These are phyloP conservation scores for Aporophyla nigra DNA, from an alignment of 2,888 invertebrate genomes.

Conservation along the genomic window DNA sequence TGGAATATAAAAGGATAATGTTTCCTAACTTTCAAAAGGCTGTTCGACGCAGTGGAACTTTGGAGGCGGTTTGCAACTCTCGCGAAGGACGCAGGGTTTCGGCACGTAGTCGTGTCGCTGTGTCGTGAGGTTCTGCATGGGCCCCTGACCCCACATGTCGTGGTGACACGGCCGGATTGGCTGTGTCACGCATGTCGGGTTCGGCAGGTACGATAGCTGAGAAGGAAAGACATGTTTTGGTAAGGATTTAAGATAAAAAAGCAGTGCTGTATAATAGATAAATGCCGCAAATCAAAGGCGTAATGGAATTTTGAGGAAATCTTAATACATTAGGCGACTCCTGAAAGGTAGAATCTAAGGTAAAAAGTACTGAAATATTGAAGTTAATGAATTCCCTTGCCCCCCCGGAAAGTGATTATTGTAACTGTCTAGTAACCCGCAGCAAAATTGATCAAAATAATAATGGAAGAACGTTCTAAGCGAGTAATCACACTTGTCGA, in stretches of 20 bases:
- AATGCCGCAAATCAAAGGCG: background rate
- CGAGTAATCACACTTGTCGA: background rate
- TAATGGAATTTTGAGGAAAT: background rate
- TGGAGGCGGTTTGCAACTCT: conserved; percentile 82
- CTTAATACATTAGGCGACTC: background rate
- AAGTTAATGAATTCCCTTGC: background rate
- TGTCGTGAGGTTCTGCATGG: conserved; percentile 94
- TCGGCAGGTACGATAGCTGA: conserved; percentile 91
- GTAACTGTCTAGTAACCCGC: background rate
- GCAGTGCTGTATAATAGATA: no score
- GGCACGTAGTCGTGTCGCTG: conserved; percentile 94
- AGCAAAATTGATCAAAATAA: background rate
- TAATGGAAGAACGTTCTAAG: no score
- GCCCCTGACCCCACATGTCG: conserved; percentile 92
- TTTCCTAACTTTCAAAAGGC: conserved; percentile 85
- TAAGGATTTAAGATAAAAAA: background rate
- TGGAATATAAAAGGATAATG: background rate
- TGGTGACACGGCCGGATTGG: conserved; percentile 92
- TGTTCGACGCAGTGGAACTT: conserved; percentile 82
- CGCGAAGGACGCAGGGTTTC: conserved; percentile 90
- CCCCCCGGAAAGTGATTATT: background rate
- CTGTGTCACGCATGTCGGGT: conserved; percentile 90
- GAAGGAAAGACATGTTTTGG: conserved; percentile 22
- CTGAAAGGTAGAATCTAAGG: background rate
- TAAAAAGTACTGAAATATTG: background rate